phyloP scores from a whole-genome alignment of 2,888 invertebrate species.

The Eristalinus aeneus region DNA sequence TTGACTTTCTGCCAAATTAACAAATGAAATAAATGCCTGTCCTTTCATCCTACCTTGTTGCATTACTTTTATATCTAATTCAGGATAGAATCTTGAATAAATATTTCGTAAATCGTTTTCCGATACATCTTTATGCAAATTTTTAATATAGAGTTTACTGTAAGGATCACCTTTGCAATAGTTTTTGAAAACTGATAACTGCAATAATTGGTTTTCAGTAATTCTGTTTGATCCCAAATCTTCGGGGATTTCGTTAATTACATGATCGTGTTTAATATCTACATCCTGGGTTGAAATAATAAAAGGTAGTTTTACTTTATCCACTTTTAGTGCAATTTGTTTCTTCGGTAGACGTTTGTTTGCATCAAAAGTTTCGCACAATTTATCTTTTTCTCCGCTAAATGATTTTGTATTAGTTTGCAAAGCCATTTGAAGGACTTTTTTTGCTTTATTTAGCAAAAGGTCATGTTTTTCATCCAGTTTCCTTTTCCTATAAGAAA shows the following conservation, averaged over 20 bases:
- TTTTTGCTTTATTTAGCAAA: conserved; percentile 42
- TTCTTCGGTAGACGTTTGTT: conserved; percentile 31
- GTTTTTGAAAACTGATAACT: conserved; percentile 91
- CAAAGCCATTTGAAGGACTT: conserved; percentile 71
- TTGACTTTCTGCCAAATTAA: conserved; percentile 53
- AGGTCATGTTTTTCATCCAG: conserved; percentile 19
- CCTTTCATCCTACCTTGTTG: conserved; percentile 98
- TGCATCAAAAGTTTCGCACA: conserved; percentile 55
- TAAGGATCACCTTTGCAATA: conserved; percentile 91
- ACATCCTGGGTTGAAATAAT: not conserved
- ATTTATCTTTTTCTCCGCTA: not conserved
- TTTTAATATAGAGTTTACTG: conserved; percentile 94
- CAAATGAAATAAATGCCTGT: conserved; percentile 92
- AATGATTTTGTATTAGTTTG: not conserved
- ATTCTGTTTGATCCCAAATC: conserved; percentile 87
- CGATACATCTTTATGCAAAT: conserved; percentile 91
- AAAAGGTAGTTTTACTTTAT: conserved; percentile 28
- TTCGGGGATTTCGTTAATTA: conserved; percentile 39
- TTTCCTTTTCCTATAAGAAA: conserved; percentile 39
- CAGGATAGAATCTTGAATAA: conserved; percentile 85
- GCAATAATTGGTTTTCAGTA: conserved; percentile 86
- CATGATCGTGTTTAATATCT: not conserved
- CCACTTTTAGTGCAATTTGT: conserved; percentile 75
- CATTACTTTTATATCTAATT: conserved; percentile 90
- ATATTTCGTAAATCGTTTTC: conserved; percentile 88